Evolutionary conservation across 2,888 invertebrate species (phyloP).

Genomic region (Teleogryllus oceanicus): DNA sequence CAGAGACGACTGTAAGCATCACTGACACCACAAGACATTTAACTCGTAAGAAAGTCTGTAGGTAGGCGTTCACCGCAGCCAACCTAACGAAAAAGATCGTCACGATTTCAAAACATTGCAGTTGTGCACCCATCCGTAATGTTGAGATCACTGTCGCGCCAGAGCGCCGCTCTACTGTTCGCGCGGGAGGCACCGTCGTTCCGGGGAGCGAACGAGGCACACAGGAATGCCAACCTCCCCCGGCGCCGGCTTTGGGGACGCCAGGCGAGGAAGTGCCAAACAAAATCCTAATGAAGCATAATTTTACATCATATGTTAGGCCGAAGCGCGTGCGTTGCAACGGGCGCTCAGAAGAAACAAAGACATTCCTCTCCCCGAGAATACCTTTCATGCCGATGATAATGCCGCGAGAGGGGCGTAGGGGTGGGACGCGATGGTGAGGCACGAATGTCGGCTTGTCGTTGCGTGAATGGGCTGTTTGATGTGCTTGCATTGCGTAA

Average conservation of each 20-base stretch:
- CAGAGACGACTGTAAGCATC: too few relatives aligned
- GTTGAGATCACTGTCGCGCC: too few relatives aligned
- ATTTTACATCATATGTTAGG: background rate
- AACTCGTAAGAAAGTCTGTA: too few relatives aligned
- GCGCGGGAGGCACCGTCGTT: too few relatives aligned
- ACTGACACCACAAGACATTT: too few relatives aligned
- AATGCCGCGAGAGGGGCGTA: background rate
- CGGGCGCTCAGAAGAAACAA: background rate
- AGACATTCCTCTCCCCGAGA: background rate
- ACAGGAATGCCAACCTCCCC: too few relatives aligned
- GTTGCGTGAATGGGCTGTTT: background rate
- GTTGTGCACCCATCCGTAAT: too few relatives aligned
- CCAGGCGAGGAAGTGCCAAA: background rate
- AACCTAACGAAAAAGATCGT: too few relatives aligned
- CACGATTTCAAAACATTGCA: too few relatives aligned
- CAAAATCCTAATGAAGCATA: conserved; percentile 9
- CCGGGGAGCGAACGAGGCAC: too few relatives aligned
- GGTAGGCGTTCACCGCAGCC: too few relatives aligned
- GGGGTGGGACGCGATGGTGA: background rate
- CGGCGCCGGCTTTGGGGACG: background rate
- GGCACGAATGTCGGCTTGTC: background rate
- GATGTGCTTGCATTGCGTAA: background rate
- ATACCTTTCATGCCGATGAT: background rate
- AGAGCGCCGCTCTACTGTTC: too few relatives aligned
- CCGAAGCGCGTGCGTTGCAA: background rate